Percentiles rank a stretch among this genome's conserved stretches.
Evolutionary conservation across 2,888 invertebrate species (phyloP).

Genomic region (Belgica antarctica): DNA sequence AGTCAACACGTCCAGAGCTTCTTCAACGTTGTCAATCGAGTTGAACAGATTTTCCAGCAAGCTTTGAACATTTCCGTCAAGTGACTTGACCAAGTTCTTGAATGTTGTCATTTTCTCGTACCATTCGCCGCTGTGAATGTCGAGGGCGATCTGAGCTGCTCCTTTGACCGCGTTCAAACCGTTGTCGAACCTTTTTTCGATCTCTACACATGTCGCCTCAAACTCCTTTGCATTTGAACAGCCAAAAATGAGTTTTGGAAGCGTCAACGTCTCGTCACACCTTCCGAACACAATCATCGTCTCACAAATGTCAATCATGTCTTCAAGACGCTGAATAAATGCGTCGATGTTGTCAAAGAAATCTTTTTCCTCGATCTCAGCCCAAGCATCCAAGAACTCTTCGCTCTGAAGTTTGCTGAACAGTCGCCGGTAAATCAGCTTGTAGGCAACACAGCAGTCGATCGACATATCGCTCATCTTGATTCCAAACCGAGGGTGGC

Average conservation of each 20-base stretch:
- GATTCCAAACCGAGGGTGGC: conserved; percentile 68
- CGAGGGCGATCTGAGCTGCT: conserved; percentile 66
- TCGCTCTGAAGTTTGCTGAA: background rate
- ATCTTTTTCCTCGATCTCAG: conserved; percentile 67
- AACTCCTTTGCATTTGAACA: conserved; percentile 70
- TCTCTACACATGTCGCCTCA: conserved; percentile 65
- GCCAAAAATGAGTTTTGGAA: conserved; percentile 71
- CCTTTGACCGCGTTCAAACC: conserved; percentile 63
- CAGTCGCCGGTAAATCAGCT: conserved; percentile 58
- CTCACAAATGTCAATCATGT: conserved; percentile 83
- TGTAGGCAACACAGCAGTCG: conserved; percentile 72
- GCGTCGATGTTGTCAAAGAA: conserved; percentile 86
- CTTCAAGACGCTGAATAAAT: conserved; percentile 78
- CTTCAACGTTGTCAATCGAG: conserved; percentile 74
- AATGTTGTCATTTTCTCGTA: conserved; percentile 53
- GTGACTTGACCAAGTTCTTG: conserved; percentile 56
- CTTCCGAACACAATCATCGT: conserved; percentile 86
- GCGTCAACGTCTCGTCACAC: conserved; percentile 69
- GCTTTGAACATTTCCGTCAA: conserved; percentile 79
- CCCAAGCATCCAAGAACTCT: conserved; percentile 58
- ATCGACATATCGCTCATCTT: conserved; percentile 72
- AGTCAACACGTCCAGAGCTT: conserved; percentile 74
- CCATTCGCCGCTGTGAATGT: conserved; percentile 80
- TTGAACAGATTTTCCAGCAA: conserved; percentile 75
- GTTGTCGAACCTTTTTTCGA: conserved; percentile 71